A percentile compares a stretch with the other conserved stretches of the same genome.
These are phyloP conservation scores for Chromobotia macracanthus DNA, from an alignment of 2,797 vertebrate species.

Conservation along the genomic window DNA sequence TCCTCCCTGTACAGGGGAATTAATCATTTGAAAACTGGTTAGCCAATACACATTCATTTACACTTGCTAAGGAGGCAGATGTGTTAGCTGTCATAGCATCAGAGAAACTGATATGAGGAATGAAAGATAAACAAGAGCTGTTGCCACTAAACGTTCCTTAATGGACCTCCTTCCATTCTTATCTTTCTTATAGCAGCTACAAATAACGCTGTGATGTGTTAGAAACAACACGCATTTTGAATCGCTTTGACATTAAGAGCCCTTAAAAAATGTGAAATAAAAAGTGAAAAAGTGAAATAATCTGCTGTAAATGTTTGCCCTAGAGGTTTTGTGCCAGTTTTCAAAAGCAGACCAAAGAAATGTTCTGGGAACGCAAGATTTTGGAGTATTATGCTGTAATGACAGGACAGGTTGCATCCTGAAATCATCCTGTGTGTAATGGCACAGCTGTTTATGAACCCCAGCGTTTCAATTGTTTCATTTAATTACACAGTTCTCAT, in stretches of 20 bases:
- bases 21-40: constrained; percentile 57
- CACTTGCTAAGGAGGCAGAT: constrained; percentile 49
- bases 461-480: constrained; percentile 17
- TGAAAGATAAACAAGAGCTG: constrained; percentile 52
- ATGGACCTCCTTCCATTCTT: constrained; percentile 33
- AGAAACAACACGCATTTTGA: constrained; percentile 7
- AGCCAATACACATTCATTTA: constrained; percentile 55
- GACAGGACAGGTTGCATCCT: constrained; percentile 1
- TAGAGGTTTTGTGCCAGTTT: background rate
- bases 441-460: constrained; percentile 13
- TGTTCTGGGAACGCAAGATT: background rate
- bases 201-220: constrained; percentile 12
- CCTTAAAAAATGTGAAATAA: background rate
- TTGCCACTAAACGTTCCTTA: constrained; percentile 16
- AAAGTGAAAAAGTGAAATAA: constrained; percentile 6
- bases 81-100: constrained; percentile 37
- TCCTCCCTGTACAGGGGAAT: constrained; percentile 54
- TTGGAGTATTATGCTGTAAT: background rate
- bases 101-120: constrained; percentile 35
- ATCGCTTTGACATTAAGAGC: constrained; percentile 27
- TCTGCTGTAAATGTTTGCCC: background rate
- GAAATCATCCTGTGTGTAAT: constrained; percentile 59
- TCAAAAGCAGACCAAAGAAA: background rate
- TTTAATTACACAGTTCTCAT: constrained; percentile 50
- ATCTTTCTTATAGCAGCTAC: constrained; percentile 48